Evolutionary conservation across 1,140 invertebrate species (phyloP), one percentile per base, ranked within the genome.

Genomic region (Procambarus virginalis): DNA sequence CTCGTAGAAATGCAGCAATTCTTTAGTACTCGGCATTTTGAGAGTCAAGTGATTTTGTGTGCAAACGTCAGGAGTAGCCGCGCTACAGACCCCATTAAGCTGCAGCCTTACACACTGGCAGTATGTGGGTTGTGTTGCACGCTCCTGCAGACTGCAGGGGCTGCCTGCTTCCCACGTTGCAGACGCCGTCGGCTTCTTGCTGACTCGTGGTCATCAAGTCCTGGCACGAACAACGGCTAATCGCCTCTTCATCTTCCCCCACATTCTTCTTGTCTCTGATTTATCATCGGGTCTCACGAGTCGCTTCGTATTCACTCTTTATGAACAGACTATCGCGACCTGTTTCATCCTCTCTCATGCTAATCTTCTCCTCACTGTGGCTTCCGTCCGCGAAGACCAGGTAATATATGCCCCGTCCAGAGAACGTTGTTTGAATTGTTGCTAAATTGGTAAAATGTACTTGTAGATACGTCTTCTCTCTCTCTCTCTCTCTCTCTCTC

Each of bases 171-270:
- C 68, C 68, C 68, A 73, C 68, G 20, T n/a, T 68, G 4, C 2
- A 17, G 20, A 17, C 64, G 4, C 10, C 51, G 68, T 4, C 10
- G 22, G 4, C n/a, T 73, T 22, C 68, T 22, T n/a, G 5, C 68
- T 34, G n/a, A 73, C n/a, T 64, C 60, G 12, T 17, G 8, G 68
- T 20, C 68, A 73, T 9, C 20, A 20, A 73, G 68, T 6, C 1
- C 22, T 22, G 4, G 68, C 68, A 73, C 68, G 68, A 73, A 73
- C 68, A 73, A 73, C 68, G n/a, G n/a, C 3, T 22, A 73, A 73
- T 73, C 68, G 68, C 22, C 34, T 73, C 68, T 73, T 73, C 68
- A 73, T 73, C 68, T 73, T 34, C 34, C 68, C 34, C 22, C 68
- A 34, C 68, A 34, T 34, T 73, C 68, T 73, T 34, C 22, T 8